Conservation (phyloP, 2,797 vertebrate genomes). For the Menidia menidia region DNA sequence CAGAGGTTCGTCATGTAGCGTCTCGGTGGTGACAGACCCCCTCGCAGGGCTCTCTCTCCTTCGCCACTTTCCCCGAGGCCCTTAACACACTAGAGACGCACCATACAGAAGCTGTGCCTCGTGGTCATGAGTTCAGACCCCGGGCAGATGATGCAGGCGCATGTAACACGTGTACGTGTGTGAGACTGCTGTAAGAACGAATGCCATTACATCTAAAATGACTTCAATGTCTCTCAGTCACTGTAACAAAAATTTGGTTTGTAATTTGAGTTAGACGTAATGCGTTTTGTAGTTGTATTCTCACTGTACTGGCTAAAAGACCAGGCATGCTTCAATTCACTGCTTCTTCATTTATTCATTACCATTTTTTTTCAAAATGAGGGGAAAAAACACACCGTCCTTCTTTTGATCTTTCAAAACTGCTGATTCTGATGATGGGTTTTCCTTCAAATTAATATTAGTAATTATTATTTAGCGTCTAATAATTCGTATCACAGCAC, state of each 20-base stretch:
- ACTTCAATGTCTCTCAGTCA: conserved; percentile 12
- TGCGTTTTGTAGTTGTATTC: background rate
- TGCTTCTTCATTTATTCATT: conserved; percentile 27
- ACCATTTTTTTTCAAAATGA: background rate
- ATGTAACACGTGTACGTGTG: conserved; percentile 2
- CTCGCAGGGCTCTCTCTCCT: conserved; percentile 27
- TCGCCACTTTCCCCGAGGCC: conserved; percentile 39
- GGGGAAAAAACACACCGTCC: background rate
- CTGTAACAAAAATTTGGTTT: conserved; percentile 16
- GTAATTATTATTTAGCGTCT: conserved; percentile 9
- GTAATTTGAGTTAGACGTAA: conserved; percentile 20
- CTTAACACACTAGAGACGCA: conserved; percentile 21
- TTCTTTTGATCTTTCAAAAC: conserved; percentile 12
- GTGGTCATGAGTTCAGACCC: conserved; percentile 36
- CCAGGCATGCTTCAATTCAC: background rate
- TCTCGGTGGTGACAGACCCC: conserved; percentile 33
- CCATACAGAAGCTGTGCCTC: conserved; percentile 24
- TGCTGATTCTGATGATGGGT: conserved; percentile 11
- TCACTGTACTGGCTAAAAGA: background rate
- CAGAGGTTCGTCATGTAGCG: conserved; percentile 21
- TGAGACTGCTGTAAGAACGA: background rate
- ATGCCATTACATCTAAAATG: conserved; percentile 12
- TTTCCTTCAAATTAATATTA: background rate
- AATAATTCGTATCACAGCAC: background rate
- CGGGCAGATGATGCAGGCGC: conserved; percentile 8